phyloP scores from a whole-genome alignment of 2,888 invertebrate species.

The Epistrophe eligans region DNA sequence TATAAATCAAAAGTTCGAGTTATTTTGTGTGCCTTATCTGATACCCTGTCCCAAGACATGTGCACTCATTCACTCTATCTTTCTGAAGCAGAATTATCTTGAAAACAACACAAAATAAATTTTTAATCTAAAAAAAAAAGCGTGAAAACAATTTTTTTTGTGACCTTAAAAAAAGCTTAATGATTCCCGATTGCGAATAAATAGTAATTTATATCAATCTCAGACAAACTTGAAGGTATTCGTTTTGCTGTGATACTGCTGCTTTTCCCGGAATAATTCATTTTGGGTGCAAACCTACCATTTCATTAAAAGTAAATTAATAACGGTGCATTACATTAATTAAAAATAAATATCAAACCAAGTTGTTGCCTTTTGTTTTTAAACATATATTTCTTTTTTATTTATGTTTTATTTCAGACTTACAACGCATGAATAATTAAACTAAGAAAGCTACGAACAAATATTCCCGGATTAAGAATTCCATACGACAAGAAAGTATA shows the following conservation, averaged over 20 bases:
- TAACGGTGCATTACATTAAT: conserved; percentile 70
- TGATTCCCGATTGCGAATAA: conserved; percentile 67
- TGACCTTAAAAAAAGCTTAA: conserved; percentile 69
- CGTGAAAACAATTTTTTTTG: conserved; percentile 46
- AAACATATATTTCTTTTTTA: conserved; percentile 74
- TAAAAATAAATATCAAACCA: conserved; percentile 50
- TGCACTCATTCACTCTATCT: conserved; percentile 63
- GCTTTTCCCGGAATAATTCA: conserved; percentile 39
- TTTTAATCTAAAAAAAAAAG: conserved; percentile 62
- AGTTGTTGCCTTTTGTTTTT: conserved; percentile 75
- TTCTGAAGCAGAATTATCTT: conserved; percentile 60
- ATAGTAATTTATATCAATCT: conserved; percentile 57
- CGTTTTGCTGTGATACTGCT: conserved; percentile 51
- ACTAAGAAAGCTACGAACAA: conserved; percentile 38
- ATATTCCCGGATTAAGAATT: conserved; percentile 20
- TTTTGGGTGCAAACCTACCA: conserved; percentile 17
- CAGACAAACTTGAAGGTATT: conserved; percentile 49
- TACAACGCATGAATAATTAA: conserved; percentile 49
- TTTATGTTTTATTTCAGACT: conserved; percentile 73
- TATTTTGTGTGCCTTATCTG: conserved; percentile 69
- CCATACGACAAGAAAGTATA: conserved; percentile 12
- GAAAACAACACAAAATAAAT: conserved; percentile 49
- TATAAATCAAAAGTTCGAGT: conserved; percentile 57
- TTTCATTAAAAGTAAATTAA: conserved; percentile 37
- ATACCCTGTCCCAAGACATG: conserved; percentile 55